phyloP scores from a whole-genome alignment of 2,113 vertebrate species.

The Peromyscus californicus region DNA sequence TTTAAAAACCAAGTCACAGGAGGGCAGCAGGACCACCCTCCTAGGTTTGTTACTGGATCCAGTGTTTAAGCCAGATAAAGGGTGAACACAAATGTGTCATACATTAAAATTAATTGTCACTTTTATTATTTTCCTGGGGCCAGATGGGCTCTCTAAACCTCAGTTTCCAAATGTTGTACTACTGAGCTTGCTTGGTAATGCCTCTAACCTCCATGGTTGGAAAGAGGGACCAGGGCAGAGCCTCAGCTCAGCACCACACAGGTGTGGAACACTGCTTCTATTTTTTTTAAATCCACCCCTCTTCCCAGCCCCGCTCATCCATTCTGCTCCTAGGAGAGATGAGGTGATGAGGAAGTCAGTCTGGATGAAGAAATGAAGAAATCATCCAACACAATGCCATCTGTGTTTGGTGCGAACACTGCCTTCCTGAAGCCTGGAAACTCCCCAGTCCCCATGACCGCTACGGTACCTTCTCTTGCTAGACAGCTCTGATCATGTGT shows the following conservation, averaged over 20 bases:
- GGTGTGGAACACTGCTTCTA: constrained; percentile 16
- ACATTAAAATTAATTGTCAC: constrained; percentile 38
- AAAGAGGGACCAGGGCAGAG: neutral
- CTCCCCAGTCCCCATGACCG: neutral
- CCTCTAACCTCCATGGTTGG: neutral
- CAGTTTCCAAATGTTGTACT: neutral
- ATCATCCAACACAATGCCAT: constrained; percentile 8
- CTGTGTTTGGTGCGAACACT: constrained; percentile 25
- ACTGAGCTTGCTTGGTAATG: neutral
- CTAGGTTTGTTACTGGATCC: neutral
- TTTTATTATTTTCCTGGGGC: constrained; percentile 10
- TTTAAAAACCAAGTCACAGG: neutral
- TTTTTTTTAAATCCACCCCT: constrained; percentile 37
- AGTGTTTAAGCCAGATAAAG: neutral
- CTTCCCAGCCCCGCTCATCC: neutral
- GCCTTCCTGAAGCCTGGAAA: constrained; percentile 49
- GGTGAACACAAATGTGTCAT: neutral
- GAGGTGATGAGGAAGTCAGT: constrained; percentile 49
- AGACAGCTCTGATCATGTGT: neutral
- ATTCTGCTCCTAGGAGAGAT: constrained; percentile 31
- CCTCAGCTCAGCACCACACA: neutral
- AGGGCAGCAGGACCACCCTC: neutral
- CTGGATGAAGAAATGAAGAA: constrained; percentile 57
- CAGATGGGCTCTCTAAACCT: constrained; percentile 33
- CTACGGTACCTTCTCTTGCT: neutral